Evolutionary conservation across 1,140 invertebrate species (phyloP).

Genomic region (Parapsyche elsis): DNA sequence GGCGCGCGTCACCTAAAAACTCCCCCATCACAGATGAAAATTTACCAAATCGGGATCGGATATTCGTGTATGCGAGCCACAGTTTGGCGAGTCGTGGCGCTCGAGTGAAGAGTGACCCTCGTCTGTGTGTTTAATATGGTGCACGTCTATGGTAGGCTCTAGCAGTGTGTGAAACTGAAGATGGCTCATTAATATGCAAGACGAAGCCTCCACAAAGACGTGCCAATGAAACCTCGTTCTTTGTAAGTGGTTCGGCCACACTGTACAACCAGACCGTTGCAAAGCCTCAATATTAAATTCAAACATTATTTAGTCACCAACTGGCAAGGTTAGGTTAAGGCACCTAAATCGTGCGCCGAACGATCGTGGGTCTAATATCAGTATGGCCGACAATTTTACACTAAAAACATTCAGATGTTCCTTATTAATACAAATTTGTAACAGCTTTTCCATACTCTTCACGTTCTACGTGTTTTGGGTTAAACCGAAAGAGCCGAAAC

Average conservation of each 20-base stretch:
- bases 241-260: conserved; percentile 35
- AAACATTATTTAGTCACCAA: no score
- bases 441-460: no score
- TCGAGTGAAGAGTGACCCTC: conserved; percentile 48
- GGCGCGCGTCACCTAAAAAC: background rate
- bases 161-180: conserved; percentile 45
- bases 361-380: no score
- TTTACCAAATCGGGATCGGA: no score
- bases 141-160: conserved; percentile 36
- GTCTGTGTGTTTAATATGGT: conserved; percentile 46
- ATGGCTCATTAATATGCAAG: conserved; percentile 50
- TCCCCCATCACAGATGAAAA: background rate
- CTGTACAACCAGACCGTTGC: background rate
- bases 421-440: no score
- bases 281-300: background rate
- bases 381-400: no score
- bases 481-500: no score
- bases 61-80: conserved; percentile 2
- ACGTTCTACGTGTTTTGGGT: no score
- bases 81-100: background rate
- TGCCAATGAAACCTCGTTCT: conserved; percentile 46
- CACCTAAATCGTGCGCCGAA: no score
- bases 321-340: no score
- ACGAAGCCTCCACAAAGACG: conserved; percentile 45
- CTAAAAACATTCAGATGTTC: no score